Evolutionary conservation across 2,888 invertebrate genomes (phyloP).

Genomic region (Troides oblongomaculatus): DNA sequence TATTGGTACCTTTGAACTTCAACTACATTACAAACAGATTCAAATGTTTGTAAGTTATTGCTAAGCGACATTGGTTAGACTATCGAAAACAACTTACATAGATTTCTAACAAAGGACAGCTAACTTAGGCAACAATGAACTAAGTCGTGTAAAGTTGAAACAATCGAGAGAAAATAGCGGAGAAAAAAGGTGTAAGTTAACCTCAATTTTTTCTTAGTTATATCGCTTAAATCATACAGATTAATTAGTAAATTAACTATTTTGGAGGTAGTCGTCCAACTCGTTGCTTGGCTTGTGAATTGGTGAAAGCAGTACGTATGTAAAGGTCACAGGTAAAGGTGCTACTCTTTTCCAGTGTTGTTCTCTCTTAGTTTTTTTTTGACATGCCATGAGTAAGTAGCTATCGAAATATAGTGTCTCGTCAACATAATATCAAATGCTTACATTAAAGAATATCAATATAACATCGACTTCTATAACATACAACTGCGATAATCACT

Average conservation of each 20-base stretch:
- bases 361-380: no score
- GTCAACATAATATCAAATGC: not conserved
- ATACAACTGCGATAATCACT: not conserved
- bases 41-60: not conserved
- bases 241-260: not conserved
- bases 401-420: no score
- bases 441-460: not conserved
- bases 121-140: not conserved
- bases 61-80: not conserved
- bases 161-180: no score
- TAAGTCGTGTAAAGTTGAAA: no score
- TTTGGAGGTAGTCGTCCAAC: no score
- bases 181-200: no score
- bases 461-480: not conserved
- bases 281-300: no score
- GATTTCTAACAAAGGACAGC: not conserved
- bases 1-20: not conserved
- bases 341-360: no score
- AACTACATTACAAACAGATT: not conserved
- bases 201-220: no score
- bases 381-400: no score
- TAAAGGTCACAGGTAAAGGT: no score
- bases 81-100: not conserved
- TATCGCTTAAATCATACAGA: not conserved
- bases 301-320: no score